Conservation (phyloP, 2,888 invertebrate species). For the Caenorhabditis becei region DNA sequence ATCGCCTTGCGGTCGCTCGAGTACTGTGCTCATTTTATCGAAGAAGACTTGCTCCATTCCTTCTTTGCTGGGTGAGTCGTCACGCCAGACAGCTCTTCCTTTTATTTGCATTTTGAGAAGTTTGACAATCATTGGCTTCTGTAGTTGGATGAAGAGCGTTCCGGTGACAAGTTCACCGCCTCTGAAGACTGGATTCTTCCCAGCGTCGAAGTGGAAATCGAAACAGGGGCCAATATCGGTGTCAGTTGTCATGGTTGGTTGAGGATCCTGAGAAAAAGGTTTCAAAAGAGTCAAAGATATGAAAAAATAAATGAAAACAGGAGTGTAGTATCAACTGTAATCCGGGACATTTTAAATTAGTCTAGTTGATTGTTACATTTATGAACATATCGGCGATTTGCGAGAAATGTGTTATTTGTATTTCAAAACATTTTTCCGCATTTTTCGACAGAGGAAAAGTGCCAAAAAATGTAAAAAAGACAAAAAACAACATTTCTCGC, state of each 20-base stretch:
- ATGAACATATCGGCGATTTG: too few species aligned
- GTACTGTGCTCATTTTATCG: conserved; percentile 78
- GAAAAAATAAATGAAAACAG: too few species aligned
- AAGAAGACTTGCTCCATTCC: conserved; percentile 77
- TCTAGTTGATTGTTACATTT: too few species aligned
- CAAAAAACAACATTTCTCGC: too few species aligned
- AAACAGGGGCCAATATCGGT: conserved; percentile 62
- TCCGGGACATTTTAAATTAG: too few species aligned
- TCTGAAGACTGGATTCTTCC: conserved; percentile 64
- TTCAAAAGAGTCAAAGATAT: too few species aligned
- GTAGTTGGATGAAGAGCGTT: conserved; percentile 64
- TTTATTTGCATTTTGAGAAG: conserved; percentile 72
- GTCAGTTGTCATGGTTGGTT: conserved; percentile 51
- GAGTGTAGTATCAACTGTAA: too few species aligned
- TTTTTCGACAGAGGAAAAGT: too few species aligned
- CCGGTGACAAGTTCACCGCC: conserved; percentile 71
- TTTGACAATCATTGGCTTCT: conserved; percentile 66
- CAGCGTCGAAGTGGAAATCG: conserved; percentile 66
- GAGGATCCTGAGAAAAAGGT: conserved; percentile 20
- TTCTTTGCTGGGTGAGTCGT: conserved; percentile 69
- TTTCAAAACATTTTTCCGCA: too few species aligned
- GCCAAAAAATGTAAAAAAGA: too few species aligned
- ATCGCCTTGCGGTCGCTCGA: conserved; percentile 81
- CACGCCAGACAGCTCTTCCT: conserved; percentile 70
- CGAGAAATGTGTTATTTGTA: too few species aligned